Conservation (phyloP, 92 coral and sea anemone species). For the Nematostella vectensis region DNA sequence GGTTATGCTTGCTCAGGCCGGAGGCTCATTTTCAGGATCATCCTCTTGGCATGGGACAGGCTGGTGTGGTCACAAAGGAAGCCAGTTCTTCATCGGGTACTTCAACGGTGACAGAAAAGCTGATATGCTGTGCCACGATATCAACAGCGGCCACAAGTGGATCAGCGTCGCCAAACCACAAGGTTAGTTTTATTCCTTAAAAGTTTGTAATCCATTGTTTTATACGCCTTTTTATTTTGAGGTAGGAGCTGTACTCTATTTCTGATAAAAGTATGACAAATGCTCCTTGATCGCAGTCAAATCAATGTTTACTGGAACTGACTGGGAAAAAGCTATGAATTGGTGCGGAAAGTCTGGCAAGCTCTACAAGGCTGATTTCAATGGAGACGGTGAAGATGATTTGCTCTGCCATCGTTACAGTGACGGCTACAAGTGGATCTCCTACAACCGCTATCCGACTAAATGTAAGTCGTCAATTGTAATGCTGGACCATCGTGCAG, state of each 20-base stretch:
- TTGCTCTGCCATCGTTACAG: slow-evolving; percentile 11
- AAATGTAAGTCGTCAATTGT: no score
- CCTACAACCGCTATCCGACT: no score
- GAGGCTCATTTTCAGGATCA: no score
- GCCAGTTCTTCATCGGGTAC: not conserved
- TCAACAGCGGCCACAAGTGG: not conserved
- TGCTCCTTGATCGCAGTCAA: no score
- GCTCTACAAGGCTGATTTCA: slow-evolving; percentile 3
- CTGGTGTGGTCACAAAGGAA: not conserved
- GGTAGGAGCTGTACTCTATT: no score
- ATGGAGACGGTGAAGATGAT: slow-evolving; percentile 6
- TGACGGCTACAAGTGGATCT: slow-evolving; percentile 2
- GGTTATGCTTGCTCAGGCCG: no score
- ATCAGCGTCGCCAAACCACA: not conserved
- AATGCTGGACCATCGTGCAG: no score
- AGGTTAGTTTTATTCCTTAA: no score
- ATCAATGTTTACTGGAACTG: not conserved
- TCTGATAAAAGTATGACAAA: no score
- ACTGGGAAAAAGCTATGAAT: slow-evolving; percentile 13
- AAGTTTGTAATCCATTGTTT: no score
- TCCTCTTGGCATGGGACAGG: not conserved
- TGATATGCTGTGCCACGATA: not conserved
- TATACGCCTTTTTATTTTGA: no score
- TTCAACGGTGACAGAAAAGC: not conserved
- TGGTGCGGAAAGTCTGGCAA: slow-evolving; percentile 1